phyloP scores from a whole-genome alignment of 2,797 vertebrate genomes.

The Chaunax sp. region DNA sequence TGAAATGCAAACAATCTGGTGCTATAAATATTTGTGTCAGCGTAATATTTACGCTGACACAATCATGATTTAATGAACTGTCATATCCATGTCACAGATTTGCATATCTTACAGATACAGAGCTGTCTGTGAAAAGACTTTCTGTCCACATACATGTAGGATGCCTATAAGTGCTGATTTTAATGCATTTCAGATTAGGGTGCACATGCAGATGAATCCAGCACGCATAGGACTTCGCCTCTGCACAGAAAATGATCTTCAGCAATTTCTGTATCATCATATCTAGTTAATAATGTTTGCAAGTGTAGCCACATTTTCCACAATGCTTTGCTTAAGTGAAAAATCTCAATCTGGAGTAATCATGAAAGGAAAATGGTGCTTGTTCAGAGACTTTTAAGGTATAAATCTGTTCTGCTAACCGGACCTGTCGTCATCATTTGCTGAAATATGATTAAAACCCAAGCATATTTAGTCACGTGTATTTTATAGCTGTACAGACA shows the following conservation, averaged over 20 bases:
- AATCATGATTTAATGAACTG: background rate
- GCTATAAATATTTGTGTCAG: too few relatives aligned
- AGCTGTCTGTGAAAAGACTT: background rate
- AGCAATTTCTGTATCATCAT: too few relatives aligned
- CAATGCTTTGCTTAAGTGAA: background rate
- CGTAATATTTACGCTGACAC: background rate
- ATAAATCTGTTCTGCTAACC: constrained; percentile 6
- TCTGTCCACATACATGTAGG: background rate
- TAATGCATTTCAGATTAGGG: background rate
- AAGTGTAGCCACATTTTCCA: background rate
- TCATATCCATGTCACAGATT: background rate
- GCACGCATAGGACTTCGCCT: too few relatives aligned
- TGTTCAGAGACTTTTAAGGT: background rate
- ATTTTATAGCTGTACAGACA: background rate
- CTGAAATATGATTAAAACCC: constrained; percentile 15
- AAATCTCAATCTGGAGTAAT: background rate
- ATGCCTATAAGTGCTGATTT: background rate
- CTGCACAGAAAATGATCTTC: too few relatives aligned
- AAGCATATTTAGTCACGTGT: background rate
- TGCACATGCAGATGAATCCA: background rate
- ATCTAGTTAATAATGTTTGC: too few relatives aligned
- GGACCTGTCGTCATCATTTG: background rate
- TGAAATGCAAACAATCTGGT: too few relatives aligned
- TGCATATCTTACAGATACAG: background rate
- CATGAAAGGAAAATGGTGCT: background rate